These are phyloP conservation scores for Crossocerus cetratus DNA, from an alignment of 2,888 invertebrate genomes.

Conservation along the genomic window DNA sequence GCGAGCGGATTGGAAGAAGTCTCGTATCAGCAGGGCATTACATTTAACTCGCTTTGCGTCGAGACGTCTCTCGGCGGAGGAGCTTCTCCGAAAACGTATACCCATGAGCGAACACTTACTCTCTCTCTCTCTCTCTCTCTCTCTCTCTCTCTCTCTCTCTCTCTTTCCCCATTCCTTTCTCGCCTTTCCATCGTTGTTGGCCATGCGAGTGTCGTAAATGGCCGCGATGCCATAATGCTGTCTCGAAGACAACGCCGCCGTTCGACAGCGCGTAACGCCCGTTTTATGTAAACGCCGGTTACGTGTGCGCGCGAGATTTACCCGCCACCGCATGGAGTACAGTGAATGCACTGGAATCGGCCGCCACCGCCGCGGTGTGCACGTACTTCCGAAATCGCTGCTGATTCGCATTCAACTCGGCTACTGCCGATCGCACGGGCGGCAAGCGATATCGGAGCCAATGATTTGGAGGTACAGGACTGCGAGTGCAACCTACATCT, in stretches of 20 bases:
- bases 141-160: background rate
- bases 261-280: constrained; percentile 41
- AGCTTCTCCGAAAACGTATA: constrained; percentile 9
- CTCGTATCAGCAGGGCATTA: background rate
- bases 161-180: no score
- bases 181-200: no score
- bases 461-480: background rate
- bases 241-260: constrained; percentile 58
- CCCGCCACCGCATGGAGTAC: background rate
- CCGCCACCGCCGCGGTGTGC: background rate
- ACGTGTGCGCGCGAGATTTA: background rate
- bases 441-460: background rate
- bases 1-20: background rate
- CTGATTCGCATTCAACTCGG: background rate
- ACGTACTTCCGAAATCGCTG: background rate
- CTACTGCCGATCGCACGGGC: background rate
- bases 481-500: no score
- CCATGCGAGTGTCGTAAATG: constrained; percentile 48
- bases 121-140: background rate
- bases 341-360: background rate
- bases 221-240: constrained; percentile 61
- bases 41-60: background rate
- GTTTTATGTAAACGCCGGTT: background rate
- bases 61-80: background rate
- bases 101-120: background rate